A percentile compares a stretch with the other conserved stretches of the same genome.
Evolutionary conservation across 1,140 invertebrate genomes (phyloP).

Genomic region (Drosophila pseudoobscura): DNA sequence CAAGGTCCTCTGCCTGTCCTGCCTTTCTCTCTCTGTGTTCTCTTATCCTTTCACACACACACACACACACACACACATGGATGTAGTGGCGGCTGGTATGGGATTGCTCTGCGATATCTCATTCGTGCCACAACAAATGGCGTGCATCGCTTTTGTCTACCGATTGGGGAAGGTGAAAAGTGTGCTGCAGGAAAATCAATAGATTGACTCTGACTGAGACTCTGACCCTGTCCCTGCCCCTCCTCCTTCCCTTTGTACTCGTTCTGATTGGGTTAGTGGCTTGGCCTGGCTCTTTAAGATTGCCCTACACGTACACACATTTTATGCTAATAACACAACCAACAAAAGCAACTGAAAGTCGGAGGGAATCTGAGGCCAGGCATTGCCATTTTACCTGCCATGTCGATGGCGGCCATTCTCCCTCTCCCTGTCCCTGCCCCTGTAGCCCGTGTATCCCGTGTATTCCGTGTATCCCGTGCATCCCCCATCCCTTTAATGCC

Average conservation of each 20-base stretch:
- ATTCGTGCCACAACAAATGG: slow-evolving; percentile 47
- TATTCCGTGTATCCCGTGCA: too few relatives aligned
- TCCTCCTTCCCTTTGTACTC: not conserved
- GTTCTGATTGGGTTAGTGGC: slow-evolving; percentile 16
- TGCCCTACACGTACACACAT: slow-evolving; percentile 37
- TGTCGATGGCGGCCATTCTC: slow-evolving; percentile 7
- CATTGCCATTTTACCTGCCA: slow-evolving; percentile 67
- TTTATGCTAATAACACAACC: slow-evolving; percentile 73
- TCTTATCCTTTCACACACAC: slow-evolving; percentile 34
- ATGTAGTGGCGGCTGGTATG: not conserved
- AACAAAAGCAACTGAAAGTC: slow-evolving; percentile 5
- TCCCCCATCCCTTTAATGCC: slow-evolving; percentile 5
- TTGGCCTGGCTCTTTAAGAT: slow-evolving; percentile 38
- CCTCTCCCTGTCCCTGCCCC: slow-evolving; percentile 10
- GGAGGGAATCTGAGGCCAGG: slow-evolving; percentile 42
- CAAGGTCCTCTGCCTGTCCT: slow-evolving; percentile 21
- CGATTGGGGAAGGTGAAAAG: slow-evolving; percentile 51
- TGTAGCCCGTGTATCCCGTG: not conserved
- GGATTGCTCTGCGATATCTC: slow-evolving; percentile 23
- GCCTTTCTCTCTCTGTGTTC: not conserved
- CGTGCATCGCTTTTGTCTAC: slow-evolving; percentile 61
- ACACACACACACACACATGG: slow-evolving; percentile 16
- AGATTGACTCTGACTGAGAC: slow-evolving; percentile 29
- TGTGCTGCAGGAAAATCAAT: slow-evolving; percentile 59
- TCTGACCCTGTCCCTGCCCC: not conserved